A percentile compares a stretch with the other conserved stretches of the same genome.
Evolutionary conservation across 1,140 invertebrate genomes (phyloP).

Genomic region (Antheraea mylitta): DNA sequence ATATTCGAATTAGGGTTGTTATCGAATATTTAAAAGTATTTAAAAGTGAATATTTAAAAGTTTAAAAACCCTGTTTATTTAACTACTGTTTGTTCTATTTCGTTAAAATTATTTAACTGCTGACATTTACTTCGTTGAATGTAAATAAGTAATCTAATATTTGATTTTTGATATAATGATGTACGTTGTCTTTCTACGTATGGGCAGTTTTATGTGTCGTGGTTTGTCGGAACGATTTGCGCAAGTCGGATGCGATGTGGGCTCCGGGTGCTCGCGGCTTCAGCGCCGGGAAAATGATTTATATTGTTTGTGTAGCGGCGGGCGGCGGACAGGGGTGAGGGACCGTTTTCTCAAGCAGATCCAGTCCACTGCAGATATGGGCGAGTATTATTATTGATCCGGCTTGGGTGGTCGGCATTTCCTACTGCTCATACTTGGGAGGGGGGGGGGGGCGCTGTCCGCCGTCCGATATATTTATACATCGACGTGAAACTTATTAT

Average conservation of each 20-base stretch:
- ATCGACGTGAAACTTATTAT: constrained; percentile 70
- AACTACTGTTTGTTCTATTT: too few species aligned
- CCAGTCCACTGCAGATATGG: constrained; percentile 76
- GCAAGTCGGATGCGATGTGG: constrained; percentile 22
- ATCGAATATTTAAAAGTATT: too few species aligned
- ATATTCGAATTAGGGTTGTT: too few species aligned
- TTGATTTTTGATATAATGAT: not conserved
- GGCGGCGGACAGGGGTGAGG: constrained; percentile 45
- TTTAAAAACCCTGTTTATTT: too few species aligned
- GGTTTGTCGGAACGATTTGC: not conserved
- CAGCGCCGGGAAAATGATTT: constrained; percentile 73
- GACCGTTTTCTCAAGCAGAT: constrained; percentile 75
- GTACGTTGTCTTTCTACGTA: not conserved
- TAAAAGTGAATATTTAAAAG: too few species aligned
- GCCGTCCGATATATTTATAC: constrained; percentile 67
- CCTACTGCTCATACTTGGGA: constrained; percentile 70
- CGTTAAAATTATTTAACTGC: too few species aligned
- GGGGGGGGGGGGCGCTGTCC: constrained; percentile 47
- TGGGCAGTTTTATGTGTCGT: not conserved
- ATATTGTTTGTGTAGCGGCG: constrained; percentile 73
- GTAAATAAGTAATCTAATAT: too few species aligned
- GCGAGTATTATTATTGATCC: constrained; percentile 78
- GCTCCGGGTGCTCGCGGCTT: constrained; percentile 50
- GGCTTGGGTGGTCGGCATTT: constrained; percentile 65
- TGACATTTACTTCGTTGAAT: too few species aligned